Base-by-base conservation (phyloP, 2,113 vertebrate genomes). In the Sceloporus tristichus region DNA sequence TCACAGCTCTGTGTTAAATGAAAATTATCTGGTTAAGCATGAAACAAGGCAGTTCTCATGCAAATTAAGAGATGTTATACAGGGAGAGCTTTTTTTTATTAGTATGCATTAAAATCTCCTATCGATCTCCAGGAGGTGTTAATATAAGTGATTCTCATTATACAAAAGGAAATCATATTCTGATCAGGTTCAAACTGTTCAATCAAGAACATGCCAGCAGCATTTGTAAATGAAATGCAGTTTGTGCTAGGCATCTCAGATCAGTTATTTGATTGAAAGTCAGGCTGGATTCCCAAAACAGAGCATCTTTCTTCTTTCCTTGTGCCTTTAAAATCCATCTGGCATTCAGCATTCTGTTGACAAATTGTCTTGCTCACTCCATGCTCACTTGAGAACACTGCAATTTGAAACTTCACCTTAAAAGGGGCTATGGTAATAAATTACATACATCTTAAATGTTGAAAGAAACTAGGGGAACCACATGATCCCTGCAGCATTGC, bases 201-300 rank as follows among this genome's bases (percentile, higher is more conserved):
- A 95, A 92, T 95, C 94, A 94, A 89, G 78, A 91, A 92, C 81
- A 92, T 84, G 87, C 92, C 89, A 92, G 88, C 88, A 91, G 91
- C 79, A 93, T 94, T 96, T 95, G 91, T 88, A 90, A 95, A 91
- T 92, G 78, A 96, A 95, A 95, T 91, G 82, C 80, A 91, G 93
- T 89, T 92, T 92, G 89, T 86, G 95, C 93, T 94, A 90, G 85
- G 92, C 89, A 94, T 96, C 94, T 92, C 87, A 95, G 90, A 93
- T 93, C 78, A 95, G 91, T 85, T 92, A 75, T 94, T 94, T 95
- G 93, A 93, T 66, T 95, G 92, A 91, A 95, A 96, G 87, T 94
- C 90, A 94, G 76, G 68, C 86, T 95, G 86, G 85, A 94, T 93
- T 95, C 88, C 92, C 92, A 93, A 77, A 1, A 90, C 42, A 81